Evolutionary conservation across 2,797 vertebrate species (phyloP).

Genomic region (Rhabdophis nuchalis): DNA sequence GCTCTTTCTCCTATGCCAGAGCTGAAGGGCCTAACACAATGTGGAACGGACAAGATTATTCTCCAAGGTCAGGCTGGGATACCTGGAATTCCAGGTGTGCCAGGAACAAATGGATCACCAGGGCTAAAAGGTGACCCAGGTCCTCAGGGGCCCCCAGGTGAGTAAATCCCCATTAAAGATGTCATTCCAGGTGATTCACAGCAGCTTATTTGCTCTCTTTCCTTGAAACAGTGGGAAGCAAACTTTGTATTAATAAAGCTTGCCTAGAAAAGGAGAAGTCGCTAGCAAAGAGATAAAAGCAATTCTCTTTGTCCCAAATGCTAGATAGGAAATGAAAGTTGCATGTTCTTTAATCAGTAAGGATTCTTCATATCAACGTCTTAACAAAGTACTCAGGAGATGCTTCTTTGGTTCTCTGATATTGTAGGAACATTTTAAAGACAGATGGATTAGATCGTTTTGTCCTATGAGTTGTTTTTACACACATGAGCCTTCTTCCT

Average conservation of each 20-base stretch:
- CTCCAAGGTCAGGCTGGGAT: conserved; percentile 15
- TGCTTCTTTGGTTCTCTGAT: background rate
- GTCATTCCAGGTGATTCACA: background rate
- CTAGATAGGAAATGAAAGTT: background rate
- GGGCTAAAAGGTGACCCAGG: conserved; percentile 5
- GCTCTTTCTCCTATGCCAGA: background rate
- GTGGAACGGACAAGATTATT: background rate
- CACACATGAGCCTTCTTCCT: background rate
- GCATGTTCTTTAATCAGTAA: background rate
- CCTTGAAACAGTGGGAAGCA: background rate
- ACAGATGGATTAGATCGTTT: background rate
- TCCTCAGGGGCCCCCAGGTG: conserved; percentile 16
- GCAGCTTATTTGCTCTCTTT: background rate
- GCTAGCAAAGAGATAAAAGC: background rate
- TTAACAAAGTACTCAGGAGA: background rate
- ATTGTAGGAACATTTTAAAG: background rate
- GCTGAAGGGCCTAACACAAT: background rate
- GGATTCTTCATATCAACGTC: background rate
- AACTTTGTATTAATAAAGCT: background rate
- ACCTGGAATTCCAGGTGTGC: conserved; percentile 27
- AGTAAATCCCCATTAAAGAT: background rate
- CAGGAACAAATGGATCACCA: conserved; percentile 15
- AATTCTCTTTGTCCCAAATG: background rate
- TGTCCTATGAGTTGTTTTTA: background rate
- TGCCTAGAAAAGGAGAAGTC: background rate